phyloP scores from a whole-genome alignment of 2,113 vertebrate genomes.

The Gymnobelideus leadbeateri region DNA sequence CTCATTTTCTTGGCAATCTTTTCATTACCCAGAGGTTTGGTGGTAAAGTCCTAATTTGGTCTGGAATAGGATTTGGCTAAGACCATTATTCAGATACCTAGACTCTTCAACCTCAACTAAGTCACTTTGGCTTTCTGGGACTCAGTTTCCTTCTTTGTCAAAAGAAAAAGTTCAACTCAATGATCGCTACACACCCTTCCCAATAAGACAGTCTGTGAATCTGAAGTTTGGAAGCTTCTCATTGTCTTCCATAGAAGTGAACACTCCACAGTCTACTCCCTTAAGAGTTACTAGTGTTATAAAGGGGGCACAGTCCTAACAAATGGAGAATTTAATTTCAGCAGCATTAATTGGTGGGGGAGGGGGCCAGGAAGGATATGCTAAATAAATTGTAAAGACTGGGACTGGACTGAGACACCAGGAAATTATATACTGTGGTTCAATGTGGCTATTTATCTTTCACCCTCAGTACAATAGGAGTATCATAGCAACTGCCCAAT shows the following conservation, averaged over 20 bases:
- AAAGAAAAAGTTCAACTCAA: neutral
- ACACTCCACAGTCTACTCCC: neutral
- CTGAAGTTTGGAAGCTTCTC: neutral
- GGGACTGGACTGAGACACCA: neutral
- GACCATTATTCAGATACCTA: neutral
- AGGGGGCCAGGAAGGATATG: constrained; percentile 42
- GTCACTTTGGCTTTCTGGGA: neutral
- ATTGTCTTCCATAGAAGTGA: neutral
- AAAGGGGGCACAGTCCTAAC: constrained; percentile 19
- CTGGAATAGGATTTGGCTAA: neutral
- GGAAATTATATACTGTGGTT: constrained; percentile 38
- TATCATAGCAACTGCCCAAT: constrained; percentile 54
- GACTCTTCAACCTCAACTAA: neutral
- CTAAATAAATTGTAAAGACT: constrained; percentile 33
- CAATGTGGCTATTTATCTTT: neutral
- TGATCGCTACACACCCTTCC: neutral
- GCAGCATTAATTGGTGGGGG: neutral
- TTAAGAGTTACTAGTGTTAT: constrained; percentile 33
- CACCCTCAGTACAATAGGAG: constrained; percentile 23
- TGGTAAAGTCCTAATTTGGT: neutral
- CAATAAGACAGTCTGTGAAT: constrained; percentile 4
- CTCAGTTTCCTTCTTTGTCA: neutral
- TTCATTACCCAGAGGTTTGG: neutral
- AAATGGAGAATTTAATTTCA: neutral
- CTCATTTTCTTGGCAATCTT: neutral